These are phyloP conservation scores for Agelas oroides DNA, from an alignment of 37 sponge, comb jelly and placozoan genomes.

Conservation along the genomic window DNA sequence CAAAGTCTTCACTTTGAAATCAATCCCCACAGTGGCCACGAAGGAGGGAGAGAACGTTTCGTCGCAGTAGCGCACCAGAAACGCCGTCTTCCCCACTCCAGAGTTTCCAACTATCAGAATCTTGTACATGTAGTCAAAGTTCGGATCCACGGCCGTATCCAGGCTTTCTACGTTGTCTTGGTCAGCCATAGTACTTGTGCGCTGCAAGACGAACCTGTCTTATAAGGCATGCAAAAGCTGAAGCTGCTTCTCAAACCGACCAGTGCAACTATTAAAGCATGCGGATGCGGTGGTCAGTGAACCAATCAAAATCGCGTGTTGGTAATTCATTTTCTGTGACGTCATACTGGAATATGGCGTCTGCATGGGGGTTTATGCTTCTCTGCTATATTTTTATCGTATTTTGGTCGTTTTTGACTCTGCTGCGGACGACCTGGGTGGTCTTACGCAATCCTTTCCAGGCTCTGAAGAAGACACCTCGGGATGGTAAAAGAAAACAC, in stretches of 20 bases:
- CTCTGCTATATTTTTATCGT: not conserved
- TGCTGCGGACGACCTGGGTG: not conserved
- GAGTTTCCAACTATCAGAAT: constrained; percentile 92
- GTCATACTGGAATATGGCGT: not conserved
- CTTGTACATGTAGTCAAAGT: constrained; percentile 98
- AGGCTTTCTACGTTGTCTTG: constrained; percentile 28
- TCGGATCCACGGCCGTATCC: constrained; percentile 75
- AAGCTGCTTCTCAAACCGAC: no score
- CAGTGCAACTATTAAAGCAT: no score
- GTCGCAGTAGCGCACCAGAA: constrained; percentile 87
- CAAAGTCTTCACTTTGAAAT: constrained; percentile 95
- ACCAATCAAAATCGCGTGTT: no score
- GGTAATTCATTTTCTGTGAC: not conserved
- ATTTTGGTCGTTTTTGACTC: not conserved
- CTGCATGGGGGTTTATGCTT: not conserved
- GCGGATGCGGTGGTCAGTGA: no score
- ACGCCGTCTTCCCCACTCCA: constrained; percentile 94
- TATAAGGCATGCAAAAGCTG: no score
- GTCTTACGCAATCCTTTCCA: constrained; percentile 40
- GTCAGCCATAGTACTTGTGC: not conserved
- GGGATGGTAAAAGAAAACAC: constrained; percentile 50
- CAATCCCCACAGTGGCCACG: constrained; percentile 94
- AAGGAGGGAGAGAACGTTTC: constrained; percentile 75
- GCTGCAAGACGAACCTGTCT: no score
- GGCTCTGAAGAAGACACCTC: constrained; percentile 52